phyloP scores from a whole-genome alignment of 2,888 invertebrate genomes.

The Teinopalpus imperialis region DNA sequence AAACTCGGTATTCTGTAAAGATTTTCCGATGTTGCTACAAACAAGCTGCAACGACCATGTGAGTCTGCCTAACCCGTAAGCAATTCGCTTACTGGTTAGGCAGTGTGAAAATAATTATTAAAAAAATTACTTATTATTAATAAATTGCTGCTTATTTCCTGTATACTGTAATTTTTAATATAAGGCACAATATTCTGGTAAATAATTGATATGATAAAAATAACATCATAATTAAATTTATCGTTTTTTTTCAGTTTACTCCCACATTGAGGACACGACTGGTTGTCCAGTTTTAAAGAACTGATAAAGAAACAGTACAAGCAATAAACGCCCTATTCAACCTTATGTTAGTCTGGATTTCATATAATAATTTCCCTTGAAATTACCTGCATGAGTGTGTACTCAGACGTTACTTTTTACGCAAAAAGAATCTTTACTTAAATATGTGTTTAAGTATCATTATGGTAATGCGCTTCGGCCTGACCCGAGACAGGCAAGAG shows the following conservation, averaged over 20 bases:
- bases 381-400: conserved; percentile 35
- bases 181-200: too few relatives aligned
- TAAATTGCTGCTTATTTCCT: too few relatives aligned
- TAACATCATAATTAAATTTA: too few relatives aligned
- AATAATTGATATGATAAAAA: too few relatives aligned
- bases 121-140: too few relatives aligned
- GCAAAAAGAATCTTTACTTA: conserved; percentile 75
- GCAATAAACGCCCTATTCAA: conserved; percentile 15
- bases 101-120: too few relatives aligned
- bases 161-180: too few relatives aligned
- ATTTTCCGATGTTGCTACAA: too few relatives aligned
- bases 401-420: conserved; percentile 61
- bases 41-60: too few relatives aligned
- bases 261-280: conserved; percentile 54
- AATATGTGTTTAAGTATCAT: conserved; percentile 81
- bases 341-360: conserved; percentile 7
- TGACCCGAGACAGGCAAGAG: conserved; percentile 65
- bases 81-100: too few relatives aligned
- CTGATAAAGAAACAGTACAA: neutral
- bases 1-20: too few relatives aligned
- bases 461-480: conserved; percentile 72
- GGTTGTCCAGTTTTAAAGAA: conserved; percentile 48
- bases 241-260: conserved; percentile 57
- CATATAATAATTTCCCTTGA: conserved; percentile 13
- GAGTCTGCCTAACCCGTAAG: too few relatives aligned